These are phyloP conservation scores for Thamnaconus septentrionalis DNA, from an alignment of 2,113 vertebrate genomes.

Conservation along the genomic window DNA sequence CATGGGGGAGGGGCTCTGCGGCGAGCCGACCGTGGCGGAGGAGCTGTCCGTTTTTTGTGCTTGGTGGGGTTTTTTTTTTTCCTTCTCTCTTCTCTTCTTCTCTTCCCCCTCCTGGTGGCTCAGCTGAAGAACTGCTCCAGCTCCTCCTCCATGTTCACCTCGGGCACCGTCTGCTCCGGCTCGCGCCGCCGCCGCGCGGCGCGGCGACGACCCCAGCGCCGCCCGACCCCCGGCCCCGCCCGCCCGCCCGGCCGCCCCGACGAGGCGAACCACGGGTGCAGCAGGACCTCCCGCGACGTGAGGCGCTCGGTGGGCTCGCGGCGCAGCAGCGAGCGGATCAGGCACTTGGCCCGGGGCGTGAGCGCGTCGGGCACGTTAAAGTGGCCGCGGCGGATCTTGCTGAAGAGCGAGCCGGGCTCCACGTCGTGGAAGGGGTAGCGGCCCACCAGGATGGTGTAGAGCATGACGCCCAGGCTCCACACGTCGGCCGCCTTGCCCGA, in stretches of 20 bases:
- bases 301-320: constrained; percentile 94
- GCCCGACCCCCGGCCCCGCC: constrained; percentile 78
- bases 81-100: too few species aligned
- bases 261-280: constrained; percentile 96
- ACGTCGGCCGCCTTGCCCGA: constrained; percentile 98
- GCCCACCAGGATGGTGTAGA: constrained; percentile 98
- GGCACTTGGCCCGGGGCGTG: constrained; percentile 97
- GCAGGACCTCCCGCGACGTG: constrained; percentile 96
- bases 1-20: constrained; percentile 6
- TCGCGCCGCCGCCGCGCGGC: constrained; percentile 82
- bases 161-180: constrained; percentile 96
- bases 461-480: constrained; percentile 99
- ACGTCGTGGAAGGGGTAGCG: constrained; percentile 99
- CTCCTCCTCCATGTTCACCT: constrained; percentile 97
- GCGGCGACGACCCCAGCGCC: constrained; percentile 74
- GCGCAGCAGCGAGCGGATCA: constrained; percentile 96
- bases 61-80: constrained; percentile 28
- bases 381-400: constrained; percentile 97
- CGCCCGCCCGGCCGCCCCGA: constrained; percentile 78
- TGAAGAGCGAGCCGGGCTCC: constrained; percentile 96
- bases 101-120: constrained; percentile 62
- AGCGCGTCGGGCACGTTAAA: constrained; percentile 98
- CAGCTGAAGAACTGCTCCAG: constrained; percentile 98
- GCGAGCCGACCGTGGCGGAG: constrained; percentile 60
- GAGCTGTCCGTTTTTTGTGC: constrained; percentile 57